These are phyloP conservation scores for Etheostoma cragini DNA, from an alignment of 2,113 vertebrate species.

Conservation along the genomic window DNA sequence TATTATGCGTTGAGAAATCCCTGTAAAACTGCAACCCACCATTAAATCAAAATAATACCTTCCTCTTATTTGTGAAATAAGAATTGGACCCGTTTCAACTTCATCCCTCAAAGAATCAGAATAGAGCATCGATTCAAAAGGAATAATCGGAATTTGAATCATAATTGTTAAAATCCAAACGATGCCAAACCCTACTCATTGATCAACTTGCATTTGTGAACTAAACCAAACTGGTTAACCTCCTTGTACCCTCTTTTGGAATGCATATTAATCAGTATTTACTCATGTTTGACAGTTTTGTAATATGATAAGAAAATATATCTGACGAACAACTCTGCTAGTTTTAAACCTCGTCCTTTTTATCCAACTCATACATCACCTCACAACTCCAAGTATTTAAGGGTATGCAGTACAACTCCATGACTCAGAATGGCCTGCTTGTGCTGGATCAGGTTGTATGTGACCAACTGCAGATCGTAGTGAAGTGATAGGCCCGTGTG, in stretches of 20 bases:
- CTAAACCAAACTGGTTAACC: neutral
- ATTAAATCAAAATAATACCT: too few species aligned
- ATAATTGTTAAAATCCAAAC: too few species aligned
- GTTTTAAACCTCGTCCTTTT: neutral
- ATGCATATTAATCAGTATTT: neutral
- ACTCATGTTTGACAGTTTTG: neutral
- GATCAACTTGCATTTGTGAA: neutral
- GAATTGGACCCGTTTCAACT: too few species aligned
- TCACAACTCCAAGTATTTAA: neutral
- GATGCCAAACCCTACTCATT: neutral
- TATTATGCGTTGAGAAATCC: too few species aligned
- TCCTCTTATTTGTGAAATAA: too few species aligned
- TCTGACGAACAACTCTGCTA: neutral
- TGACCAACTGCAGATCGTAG: slow-evolving; percentile 55
- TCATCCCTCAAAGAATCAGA: too few species aligned
- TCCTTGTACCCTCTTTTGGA: neutral
- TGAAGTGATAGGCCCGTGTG: slow-evolving; percentile 58
- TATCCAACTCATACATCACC: neutral
- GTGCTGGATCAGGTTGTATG: slow-evolving; percentile 43
- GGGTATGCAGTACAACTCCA: neutral
- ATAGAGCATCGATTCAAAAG: too few species aligned
- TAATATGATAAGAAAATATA: neutral
- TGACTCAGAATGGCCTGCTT: slow-evolving; percentile 59
- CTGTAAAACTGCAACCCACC: too few species aligned
- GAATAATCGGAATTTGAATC: too few species aligned